These are phyloP conservation scores for Otus sunia DNA, from an alignment of 2,113 vertebrate genomes.

Conservation along the genomic window DNA sequence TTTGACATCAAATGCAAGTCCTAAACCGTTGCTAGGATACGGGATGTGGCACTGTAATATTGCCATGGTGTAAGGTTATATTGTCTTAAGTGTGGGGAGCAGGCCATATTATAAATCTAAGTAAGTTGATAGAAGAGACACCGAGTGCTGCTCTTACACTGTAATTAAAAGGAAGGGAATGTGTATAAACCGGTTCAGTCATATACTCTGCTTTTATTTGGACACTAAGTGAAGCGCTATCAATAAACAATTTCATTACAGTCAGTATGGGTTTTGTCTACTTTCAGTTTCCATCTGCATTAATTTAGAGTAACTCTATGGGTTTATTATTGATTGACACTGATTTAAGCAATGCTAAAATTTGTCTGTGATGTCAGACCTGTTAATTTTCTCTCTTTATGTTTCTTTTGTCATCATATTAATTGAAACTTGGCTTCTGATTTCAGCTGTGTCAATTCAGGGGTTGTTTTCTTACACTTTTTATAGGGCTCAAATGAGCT, in stretches of 20 bases:
- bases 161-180: slow-evolving; percentile 53
- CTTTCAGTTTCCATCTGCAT: slow-evolving; percentile 16
- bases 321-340: slow-evolving; percentile 11
- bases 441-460: neutral
- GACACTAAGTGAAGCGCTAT: slow-evolving; percentile 34
- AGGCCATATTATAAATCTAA: slow-evolving; percentile 31
- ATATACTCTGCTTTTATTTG: neutral
- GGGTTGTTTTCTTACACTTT: neutral
- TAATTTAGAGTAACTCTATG: neutral
- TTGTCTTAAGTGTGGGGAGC: slow-evolving; percentile 34
- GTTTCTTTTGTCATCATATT: neutral
- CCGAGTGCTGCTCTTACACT: neutral
- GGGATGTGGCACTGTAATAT: slow-evolving; percentile 34
- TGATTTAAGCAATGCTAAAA: neutral
- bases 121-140: slow-evolving; percentile 36
- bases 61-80: slow-evolving; percentile 25
- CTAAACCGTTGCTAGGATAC: slow-evolving; percentile 66
- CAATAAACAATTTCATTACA: slow-evolving; percentile 50
- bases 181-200: neutral
- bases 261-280: slow-evolving; percentile 14
- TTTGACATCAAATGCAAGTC: slow-evolving; percentile 59
- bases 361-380: neutral
- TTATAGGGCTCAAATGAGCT: neutral
- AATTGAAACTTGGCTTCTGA: neutral
- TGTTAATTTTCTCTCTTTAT: neutral